Percentiles rank a stretch among this genome's conserved stretches.
Evolutionary conservation across 1,140 invertebrate species (phyloP).

Genomic region (Drosophila parabipectinata): DNA sequence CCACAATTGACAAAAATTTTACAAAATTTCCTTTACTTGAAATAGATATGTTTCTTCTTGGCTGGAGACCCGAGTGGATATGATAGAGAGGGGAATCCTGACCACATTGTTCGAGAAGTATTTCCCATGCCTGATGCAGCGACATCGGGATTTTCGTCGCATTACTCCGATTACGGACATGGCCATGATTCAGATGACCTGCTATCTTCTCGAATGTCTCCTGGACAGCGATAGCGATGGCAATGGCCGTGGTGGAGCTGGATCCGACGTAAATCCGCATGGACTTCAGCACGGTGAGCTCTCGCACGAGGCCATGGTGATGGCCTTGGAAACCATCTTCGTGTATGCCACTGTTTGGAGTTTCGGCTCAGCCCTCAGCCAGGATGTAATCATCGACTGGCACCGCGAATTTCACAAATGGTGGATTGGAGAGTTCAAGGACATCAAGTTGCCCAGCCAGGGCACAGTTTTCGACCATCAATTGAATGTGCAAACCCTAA

Average conservation of each 20-base stretch:
- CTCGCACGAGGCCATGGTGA: slow-evolving; percentile 60
- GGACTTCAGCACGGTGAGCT: slow-evolving; percentile 65
- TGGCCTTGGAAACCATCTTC: slow-evolving; percentile 92
- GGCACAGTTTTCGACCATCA: slow-evolving; percentile 96
- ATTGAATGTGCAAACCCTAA: slow-evolving; percentile 93
- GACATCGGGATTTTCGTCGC: slow-evolving; percentile 93
- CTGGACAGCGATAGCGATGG: slow-evolving; percentile 85
- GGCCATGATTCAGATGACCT: slow-evolving; percentile 95
- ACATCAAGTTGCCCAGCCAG: slow-evolving; percentile 92
- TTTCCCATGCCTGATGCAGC: slow-evolving; percentile 93
- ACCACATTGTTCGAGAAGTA: slow-evolving; percentile 97
- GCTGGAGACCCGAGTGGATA: slow-evolving; percentile 92
- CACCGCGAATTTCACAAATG: slow-evolving; percentile 93
- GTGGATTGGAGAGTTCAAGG: slow-evolving; percentile 95
- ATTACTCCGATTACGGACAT: slow-evolving; percentile 96
- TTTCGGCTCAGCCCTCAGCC: slow-evolving; percentile 95
- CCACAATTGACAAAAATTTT: too few species aligned
- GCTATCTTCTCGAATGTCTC: slow-evolving; percentile 94
- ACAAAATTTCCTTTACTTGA: not conserved
- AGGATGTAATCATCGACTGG: slow-evolving; percentile 95
- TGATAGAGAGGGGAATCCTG: slow-evolving; percentile 91
- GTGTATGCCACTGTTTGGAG: slow-evolving; percentile 96
- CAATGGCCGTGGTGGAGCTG: slow-evolving; percentile 9
- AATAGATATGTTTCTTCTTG: slow-evolving; percentile 93
- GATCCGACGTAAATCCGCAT: slow-evolving; percentile 41